Percentiles rank a stretch among this genome's conserved stretches.
Evolutionary conservation across 2,888 invertebrate genomes (phyloP).

Genomic region (Abrostola tripartita): DNA sequence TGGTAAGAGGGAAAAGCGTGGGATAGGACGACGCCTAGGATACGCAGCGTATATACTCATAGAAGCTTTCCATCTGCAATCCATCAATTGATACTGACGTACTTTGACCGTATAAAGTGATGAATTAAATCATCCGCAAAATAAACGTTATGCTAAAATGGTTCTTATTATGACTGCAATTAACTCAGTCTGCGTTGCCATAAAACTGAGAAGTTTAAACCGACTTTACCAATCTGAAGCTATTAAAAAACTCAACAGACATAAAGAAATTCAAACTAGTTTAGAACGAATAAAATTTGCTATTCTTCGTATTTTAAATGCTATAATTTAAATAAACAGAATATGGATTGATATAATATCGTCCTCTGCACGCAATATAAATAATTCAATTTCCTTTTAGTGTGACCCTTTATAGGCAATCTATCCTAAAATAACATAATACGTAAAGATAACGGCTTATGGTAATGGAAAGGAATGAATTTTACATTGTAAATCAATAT

Average conservation of each 20-base stretch:
- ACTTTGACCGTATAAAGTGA: slow-evolving; percentile 38
- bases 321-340: slow-evolving; percentile 48
- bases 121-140: slow-evolving; percentile 43
- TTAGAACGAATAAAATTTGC: slow-evolving; percentile 39
- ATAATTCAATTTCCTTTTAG: slow-evolving; percentile 64
- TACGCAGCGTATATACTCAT: no score
- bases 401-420: slow-evolving; percentile 64
- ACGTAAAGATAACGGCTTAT: slow-evolving; percentile 64
- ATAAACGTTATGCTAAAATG: slow-evolving; percentile 37
- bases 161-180: slow-evolving; percentile 37
- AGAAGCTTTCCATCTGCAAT: no score
- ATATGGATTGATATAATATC: slow-evolving; percentile 48
- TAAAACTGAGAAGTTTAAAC: slow-evolving; percentile 45
- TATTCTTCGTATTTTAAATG: slow-evolving; percentile 35
- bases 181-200: slow-evolving; percentile 37
- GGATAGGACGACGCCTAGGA: no score
- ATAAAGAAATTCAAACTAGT: slow-evolving; percentile 43
- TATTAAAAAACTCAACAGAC: slow-evolving; percentile 38
- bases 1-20: slow-evolving; percentile 3
- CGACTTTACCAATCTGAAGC: slow-evolving; percentile 23
- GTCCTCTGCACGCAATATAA: slow-evolving; percentile 42
- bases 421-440: slow-evolving; percentile 75
- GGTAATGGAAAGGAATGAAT: slow-evolving; percentile 58
- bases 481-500: slow-evolving; percentile 60
- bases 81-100: no score